Percentiles rank a stretch among this genome's conserved stretches.
These are phyloP conservation scores for Sanderia malayensis DNA, from an alignment of 30 jellyfish, hydroid and myxozoan species.

Conservation along the genomic window DNA sequence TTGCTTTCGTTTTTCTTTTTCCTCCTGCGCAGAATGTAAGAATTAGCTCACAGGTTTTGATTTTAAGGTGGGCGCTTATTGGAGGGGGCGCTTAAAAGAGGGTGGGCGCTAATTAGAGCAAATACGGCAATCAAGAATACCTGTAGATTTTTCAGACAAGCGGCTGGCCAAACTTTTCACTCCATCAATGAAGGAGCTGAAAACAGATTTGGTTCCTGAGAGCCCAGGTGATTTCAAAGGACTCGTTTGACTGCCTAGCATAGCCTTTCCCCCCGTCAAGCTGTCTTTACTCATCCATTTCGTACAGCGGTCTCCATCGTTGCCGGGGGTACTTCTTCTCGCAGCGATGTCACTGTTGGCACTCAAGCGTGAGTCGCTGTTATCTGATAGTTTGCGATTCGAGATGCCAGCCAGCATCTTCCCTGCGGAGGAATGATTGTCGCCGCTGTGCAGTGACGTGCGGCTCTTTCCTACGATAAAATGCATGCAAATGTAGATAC, in stretches of 20 bases:
- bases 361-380: constrained; percentile 20
- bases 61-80: too few species aligned
- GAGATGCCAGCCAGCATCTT: background rate
- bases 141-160: constrained; percentile 59
- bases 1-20: too few species aligned
- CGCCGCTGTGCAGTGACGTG: constrained; percentile 43
- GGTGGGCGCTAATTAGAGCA: too few species aligned
- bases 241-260: constrained; percentile 15
- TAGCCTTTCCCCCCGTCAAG: constrained; percentile 15
- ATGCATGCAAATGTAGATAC: background rate
- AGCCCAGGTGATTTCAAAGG: constrained; percentile 48
- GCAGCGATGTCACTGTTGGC: constrained; percentile 18
- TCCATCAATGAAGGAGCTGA: constrained; percentile 71
- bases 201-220: constrained; percentile 45
- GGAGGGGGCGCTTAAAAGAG: too few species aligned
- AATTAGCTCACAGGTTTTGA: too few species aligned
- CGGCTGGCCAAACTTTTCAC: constrained; percentile 65
- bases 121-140: constrained; percentile 7
- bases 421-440: constrained; percentile 33
- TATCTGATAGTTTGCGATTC: constrained; percentile 11
- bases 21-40: too few species aligned
- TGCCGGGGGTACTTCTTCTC: background rate
- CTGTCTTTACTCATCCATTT: constrained; percentile 21
- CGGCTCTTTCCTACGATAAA: constrained; percentile 39
- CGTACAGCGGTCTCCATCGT: background rate